These are phyloP conservation scores for Agelas oroides DNA, from an alignment of 37 sponge, comb jelly and placozoan genomes.

Conservation along the genomic window DNA sequence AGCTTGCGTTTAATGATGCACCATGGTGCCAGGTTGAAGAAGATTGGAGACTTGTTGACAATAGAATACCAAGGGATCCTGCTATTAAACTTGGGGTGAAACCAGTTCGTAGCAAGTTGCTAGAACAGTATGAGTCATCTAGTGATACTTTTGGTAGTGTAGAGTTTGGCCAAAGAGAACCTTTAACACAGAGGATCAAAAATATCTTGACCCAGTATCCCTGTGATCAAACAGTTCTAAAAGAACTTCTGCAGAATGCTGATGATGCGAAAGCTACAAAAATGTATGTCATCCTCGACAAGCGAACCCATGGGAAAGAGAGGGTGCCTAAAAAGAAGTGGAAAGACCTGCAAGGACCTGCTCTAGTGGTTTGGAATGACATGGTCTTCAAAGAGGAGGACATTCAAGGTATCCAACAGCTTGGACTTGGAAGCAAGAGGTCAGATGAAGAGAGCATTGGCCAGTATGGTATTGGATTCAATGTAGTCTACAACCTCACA, in stretches of 20 bases:
- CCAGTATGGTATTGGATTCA: constrained; percentile 86
- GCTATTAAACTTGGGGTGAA: constrained; percentile 46
- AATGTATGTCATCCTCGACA: constrained; percentile 46
- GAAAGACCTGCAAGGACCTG: constrained; percentile 75
- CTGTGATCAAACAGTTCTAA: constrained; percentile 43
- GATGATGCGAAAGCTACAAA: constrained; percentile 67
- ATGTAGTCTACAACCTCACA: constrained; percentile 78
- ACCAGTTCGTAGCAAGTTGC: constrained; percentile 24
- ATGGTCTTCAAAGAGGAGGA: constrained; percentile 54
- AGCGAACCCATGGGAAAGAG: constrained; percentile 26
- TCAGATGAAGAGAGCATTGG: constrained; percentile 62
- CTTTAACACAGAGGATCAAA: constrained; percentile 42
- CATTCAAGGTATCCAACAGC: constrained; percentile 72
- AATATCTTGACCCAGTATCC: constrained; percentile 58
- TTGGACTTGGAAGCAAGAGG: constrained; percentile 75
- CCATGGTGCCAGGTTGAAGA: constrained; percentile 22
- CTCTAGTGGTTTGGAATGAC: constrained; percentile 73
- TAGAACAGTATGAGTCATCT: constrained; percentile 22
- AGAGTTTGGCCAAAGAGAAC: constrained; percentile 56
- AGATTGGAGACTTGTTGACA: background rate
- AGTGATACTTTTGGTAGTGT: constrained; percentile 4
- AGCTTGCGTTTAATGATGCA: constrained; percentile 47
- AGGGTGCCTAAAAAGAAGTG: constrained; percentile 32
- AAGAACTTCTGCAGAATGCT: constrained; percentile 66
- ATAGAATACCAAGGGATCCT: background rate